Base-by-base conservation (phyloP, 2,888 invertebrate species). In the Rhodophaea formosa region DNA sequence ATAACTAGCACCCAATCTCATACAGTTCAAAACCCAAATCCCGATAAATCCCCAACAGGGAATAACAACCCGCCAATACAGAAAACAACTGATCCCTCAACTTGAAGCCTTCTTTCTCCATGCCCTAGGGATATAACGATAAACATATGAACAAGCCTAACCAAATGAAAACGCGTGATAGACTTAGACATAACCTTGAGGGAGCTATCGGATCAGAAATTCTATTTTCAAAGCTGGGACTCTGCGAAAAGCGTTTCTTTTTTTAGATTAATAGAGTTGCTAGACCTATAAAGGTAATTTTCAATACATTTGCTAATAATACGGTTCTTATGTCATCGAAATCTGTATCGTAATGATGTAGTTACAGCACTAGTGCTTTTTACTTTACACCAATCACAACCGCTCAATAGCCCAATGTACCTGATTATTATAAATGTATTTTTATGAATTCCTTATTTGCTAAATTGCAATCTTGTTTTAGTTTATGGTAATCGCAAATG, bases 131-230 rank as follows among this genome's bases (percentile, higher is more conserved):
- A 47, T 35, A 54, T 57, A 61, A 69, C 60, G 53, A 68, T 64
- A 63, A 69, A 72, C 68, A 66, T 71, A 73, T 68, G 65, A 68
- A 72, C 63, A 69, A 65, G 67, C 64, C 67, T 71, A 72, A 70
- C 69, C 70, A 67, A 68, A 75, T 75, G 71, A 71, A 69, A 72
- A 77, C 71, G 71, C 73, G 69, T 70, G 69, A 72, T 71, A 66
- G 70, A 72, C 73, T 71, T 71, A 68, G 72, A 68, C 72, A 74
- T 70, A 77, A 75, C 76, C 79, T 79, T 75, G 68, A 63, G 71
- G 71, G 67, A 70, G 60, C 72, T 66, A 72, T 80, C 75, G 69
- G 67, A 70, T 79, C 79, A 71, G 74, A 77, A 79, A 80, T 80
- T 81, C 75, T 84, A 82, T 86, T 84, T 82, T 75, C 69, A 64